Conservation (phyloP, 2,113 vertebrate species). For the Antennarius striatus region DNA sequence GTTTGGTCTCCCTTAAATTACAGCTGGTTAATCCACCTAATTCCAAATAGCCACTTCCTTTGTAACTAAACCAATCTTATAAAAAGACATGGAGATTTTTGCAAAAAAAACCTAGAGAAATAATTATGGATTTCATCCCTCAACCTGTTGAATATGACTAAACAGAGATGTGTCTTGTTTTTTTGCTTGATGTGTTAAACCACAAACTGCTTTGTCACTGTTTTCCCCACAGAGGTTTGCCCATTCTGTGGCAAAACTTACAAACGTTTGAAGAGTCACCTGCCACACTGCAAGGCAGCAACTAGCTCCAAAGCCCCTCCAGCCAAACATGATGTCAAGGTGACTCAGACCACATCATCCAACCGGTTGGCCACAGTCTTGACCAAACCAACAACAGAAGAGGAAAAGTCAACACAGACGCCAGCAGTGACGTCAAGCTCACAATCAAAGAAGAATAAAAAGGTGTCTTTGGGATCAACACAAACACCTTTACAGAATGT, state of each 20-base stretch:
- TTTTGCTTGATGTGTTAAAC: not conserved
- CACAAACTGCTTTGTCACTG: not conserved
- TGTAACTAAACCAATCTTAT: no score
- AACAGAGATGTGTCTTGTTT: not conserved
- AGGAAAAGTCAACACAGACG: not conserved
- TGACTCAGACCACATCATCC: not conserved
- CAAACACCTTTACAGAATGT: not conserved
- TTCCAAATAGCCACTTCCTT: not conserved
- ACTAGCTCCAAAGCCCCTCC: slow-evolving; percentile 23
- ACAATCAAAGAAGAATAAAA: slow-evolving; percentile 8
- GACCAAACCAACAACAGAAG: not conserved
- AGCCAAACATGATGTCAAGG: not conserved
- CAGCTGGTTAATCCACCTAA: no score
- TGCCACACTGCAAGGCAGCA: slow-evolving; percentile 84
- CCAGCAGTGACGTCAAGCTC: not conserved
- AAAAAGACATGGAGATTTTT: no score
- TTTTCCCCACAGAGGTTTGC: slow-evolving; percentile 76
- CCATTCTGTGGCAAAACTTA: slow-evolving; percentile 85
- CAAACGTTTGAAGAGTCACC: slow-evolving; percentile 87
- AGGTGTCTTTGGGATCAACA: not conserved
- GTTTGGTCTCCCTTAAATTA: no score
- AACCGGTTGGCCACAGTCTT: not conserved
- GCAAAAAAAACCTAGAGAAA: no score
- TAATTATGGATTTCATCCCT: not conserved
- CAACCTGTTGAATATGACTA: not conserved